These are phyloP conservation scores for Machimus rusticus DNA, from an alignment of 2,888 invertebrate species.

Conservation along the genomic window DNA sequence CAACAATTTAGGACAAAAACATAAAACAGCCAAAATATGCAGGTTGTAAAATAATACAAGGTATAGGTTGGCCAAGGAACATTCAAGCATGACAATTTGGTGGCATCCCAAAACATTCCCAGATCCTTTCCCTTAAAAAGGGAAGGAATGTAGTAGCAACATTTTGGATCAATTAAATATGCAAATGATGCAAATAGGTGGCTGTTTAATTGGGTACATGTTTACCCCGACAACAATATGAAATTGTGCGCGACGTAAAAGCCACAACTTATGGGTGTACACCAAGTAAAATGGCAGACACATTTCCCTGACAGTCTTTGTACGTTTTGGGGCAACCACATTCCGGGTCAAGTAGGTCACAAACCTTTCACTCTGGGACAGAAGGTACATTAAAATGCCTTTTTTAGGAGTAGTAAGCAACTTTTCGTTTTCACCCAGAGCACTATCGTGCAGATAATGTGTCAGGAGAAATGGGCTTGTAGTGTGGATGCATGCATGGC, in stretches of 20 bases:
- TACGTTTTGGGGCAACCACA: not conserved
- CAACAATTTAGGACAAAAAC: not conserved
- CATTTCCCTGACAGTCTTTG: not conserved
- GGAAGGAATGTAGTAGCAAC: not conserved
- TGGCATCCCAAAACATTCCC: not conserved
- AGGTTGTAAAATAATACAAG: not conserved
- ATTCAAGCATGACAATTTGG: not conserved
- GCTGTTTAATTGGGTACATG: slow-evolving; percentile 1
- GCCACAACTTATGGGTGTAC: not conserved
- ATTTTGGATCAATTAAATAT: not conserved
- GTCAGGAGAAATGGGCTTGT: not conserved
- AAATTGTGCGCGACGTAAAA: not conserved
- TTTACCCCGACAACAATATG: not conserved
- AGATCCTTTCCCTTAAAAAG: not conserved
- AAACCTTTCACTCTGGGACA: slow-evolving; percentile 3
- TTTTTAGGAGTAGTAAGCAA: slow-evolving; percentile 3
- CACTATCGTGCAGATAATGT: not conserved
- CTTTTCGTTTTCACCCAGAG: not conserved
- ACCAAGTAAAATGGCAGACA: not conserved
- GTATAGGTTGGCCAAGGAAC: not conserved
- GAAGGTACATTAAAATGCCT: slow-evolving; percentile 16
- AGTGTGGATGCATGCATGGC: not conserved
- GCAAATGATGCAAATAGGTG: slow-evolving; percentile 4
- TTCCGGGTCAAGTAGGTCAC: slow-evolving; percentile 12
- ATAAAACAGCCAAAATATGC: not conserved